Conservation (phyloP, 2,797 vertebrate genomes). For the Pseudocheirus occidentalis region DNA sequence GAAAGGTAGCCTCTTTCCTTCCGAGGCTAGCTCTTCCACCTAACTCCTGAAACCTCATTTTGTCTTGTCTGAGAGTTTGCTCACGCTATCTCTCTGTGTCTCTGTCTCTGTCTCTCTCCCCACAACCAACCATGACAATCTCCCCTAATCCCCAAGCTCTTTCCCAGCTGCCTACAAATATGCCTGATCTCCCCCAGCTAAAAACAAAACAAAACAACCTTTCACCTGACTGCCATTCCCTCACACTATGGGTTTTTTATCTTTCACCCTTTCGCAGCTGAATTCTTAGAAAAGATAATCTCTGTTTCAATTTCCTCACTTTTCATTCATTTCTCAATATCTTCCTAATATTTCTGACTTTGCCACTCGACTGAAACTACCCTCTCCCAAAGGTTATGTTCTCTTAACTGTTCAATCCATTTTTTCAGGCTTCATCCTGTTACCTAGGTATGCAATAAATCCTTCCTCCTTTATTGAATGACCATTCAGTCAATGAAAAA, state of each 20-base stretch:
- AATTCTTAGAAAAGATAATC: neutral
- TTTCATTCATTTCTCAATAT: neutral
- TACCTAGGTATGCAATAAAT: neutral
- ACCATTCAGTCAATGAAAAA: neutral
- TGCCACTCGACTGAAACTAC: neutral
- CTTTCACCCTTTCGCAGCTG: neutral
- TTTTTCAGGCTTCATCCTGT: neutral
- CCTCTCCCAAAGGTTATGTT: neutral
- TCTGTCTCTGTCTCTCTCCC: neutral
- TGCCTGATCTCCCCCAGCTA: neutral
- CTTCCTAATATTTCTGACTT: neutral
- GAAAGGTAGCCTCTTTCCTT: neutral
- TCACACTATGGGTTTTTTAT: neutral
- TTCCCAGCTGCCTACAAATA: neutral
- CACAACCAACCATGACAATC: neutral
- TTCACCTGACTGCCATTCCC: neutral
- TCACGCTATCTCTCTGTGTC: neutral
- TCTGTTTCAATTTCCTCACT: no score
- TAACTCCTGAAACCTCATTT: neutral
- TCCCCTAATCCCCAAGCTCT: neutral
- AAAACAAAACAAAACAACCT: neutral
- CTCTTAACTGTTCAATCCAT: neutral
- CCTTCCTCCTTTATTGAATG: neutral
- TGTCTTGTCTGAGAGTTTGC: neutral
- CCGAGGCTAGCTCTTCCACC: neutral